These are phyloP conservation scores for Craterocephalus amniculus DNA, from an alignment of 2,797 vertebrate genomes.

Conservation along the genomic window DNA sequence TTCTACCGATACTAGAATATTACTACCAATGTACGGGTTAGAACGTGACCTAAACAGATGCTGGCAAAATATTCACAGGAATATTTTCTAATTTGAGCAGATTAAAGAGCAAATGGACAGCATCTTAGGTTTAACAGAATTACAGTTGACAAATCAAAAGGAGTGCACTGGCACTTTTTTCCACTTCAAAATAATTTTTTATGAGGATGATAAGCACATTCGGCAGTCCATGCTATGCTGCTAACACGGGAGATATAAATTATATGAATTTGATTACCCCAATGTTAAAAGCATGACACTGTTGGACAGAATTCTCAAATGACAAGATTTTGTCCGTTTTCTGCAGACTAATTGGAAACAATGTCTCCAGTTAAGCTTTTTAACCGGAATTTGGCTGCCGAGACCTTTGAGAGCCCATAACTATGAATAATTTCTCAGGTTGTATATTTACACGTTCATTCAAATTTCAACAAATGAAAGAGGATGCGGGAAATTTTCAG, in stretches of 20 bases:
- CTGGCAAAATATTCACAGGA: conserved; percentile 11
- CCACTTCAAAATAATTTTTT: conserved; percentile 5
- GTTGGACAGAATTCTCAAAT: conserved; percentile 9
- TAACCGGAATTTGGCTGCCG: conserved; percentile 35
- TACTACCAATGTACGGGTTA: conserved; percentile 1
- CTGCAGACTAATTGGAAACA: conserved; percentile 38
- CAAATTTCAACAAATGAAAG: conserved; percentile 6
- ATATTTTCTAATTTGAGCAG: conserved; percentile 12
- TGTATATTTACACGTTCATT: conserved; percentile 16
- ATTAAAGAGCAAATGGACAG: conserved; percentile 42
- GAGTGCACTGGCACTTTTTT: background rate
- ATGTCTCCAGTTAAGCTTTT: conserved; percentile 28
- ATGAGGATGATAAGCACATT: conserved; percentile 11
- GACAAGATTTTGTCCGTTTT: conserved; percentile 25
- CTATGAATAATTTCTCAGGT: conserved; percentile 36
- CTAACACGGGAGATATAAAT: background rate
- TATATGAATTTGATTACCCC: conserved; percentile 1
- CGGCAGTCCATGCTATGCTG: conserved; percentile 2
- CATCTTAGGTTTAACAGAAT: conserved; percentile 27
- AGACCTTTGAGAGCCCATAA: conserved; percentile 35
- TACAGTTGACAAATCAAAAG: conserved; percentile 7
- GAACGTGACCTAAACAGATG: conserved; percentile 10
- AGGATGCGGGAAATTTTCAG: conserved; percentile 10
- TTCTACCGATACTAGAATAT: background rate
- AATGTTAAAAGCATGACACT: conserved; percentile 13